A percentile compares a stretch with the other conserved stretches of the same genome.
These are phyloP conservation scores for Hirundichthys speculiger DNA, from an alignment of 2,113 vertebrate species.

Conservation along the genomic window DNA sequence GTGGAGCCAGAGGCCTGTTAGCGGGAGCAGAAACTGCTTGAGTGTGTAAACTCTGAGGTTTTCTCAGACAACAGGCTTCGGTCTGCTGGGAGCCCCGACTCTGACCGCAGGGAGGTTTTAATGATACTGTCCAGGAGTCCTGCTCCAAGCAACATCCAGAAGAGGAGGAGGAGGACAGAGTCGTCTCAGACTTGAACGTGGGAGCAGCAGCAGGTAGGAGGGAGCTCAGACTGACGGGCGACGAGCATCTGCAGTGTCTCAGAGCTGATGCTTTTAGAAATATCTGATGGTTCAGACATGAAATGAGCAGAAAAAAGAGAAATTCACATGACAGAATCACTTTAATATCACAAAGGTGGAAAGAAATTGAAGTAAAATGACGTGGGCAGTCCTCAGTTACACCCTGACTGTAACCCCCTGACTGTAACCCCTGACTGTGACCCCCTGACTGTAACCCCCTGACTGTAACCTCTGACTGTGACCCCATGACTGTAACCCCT, in stretches of 20 bases:
- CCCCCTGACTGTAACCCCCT: too few species aligned
- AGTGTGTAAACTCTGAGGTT: conserved; percentile 59
- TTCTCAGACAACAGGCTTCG: conserved; percentile 42
- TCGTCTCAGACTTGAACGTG: neutral
- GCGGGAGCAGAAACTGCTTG: conserved; percentile 34
- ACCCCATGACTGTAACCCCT: too few species aligned
- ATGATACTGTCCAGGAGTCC: conserved; percentile 56
- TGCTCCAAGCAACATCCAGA: neutral
- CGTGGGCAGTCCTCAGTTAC: too few species aligned
- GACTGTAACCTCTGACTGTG: too few species aligned
- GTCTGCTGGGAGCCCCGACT: conserved; percentile 44
- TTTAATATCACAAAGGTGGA: too few species aligned
- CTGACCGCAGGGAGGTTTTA: conserved; percentile 58
- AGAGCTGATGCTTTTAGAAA: too few species aligned
- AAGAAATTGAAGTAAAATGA: too few species aligned
- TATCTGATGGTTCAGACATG: too few species aligned
- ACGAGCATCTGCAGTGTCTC: neutral
- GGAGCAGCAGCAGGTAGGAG: conserved; percentile 5
- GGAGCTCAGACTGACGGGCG: neutral
- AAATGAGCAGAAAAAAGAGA: too few species aligned
- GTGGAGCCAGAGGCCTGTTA: conserved; percentile 37
- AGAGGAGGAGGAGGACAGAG: neutral
- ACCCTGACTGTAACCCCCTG: too few species aligned
- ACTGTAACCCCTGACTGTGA: too few species aligned
- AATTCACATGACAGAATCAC: too few species aligned